Percentiles rank a stretch among this genome's conserved stretches.
These are phyloP conservation scores for Lepisosteus oculatus DNA, from an alignment of 2,113 vertebrate genomes.

Conservation along the genomic window DNA sequence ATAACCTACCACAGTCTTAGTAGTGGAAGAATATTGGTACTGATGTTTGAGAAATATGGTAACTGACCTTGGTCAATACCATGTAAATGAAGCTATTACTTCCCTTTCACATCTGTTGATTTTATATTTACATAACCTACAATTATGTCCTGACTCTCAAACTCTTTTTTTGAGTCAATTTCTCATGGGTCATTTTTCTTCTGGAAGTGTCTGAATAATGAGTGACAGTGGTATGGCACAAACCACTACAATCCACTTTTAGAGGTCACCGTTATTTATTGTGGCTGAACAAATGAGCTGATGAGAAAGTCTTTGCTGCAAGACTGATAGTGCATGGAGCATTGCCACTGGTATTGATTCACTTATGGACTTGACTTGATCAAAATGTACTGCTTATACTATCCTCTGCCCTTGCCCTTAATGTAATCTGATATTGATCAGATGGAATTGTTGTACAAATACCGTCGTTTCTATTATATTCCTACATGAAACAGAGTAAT, in stretches of 20 bases:
- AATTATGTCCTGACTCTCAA: constrained; percentile 22
- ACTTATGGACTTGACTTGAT: constrained; percentile 24
- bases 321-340: constrained; percentile 38
- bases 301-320: constrained; percentile 44
- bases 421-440: constrained; percentile 39
- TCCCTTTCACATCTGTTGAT: constrained; percentile 36
- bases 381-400: constrained; percentile 38
- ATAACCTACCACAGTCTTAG: constrained; percentile 26
- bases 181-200: constrained; percentile 7
- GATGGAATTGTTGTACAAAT: constrained; percentile 31
- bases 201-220: constrained; percentile 34
- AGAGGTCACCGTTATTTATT: constrained; percentile 50
- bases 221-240: not conserved
- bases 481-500: constrained; percentile 7
- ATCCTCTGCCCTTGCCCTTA: constrained; percentile 11
- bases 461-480: constrained; percentile 8
- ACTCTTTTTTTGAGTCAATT: not conserved
- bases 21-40: constrained; percentile 46
- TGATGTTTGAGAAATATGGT: constrained; percentile 32
- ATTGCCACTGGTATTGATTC: constrained; percentile 48
- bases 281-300: constrained; percentile 49
- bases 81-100: constrained; percentile 63
- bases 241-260: not conserved
- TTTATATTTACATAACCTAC: constrained; percentile 29
- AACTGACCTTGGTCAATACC: constrained; percentile 49